Evolutionary conservation across 1,140 invertebrate genomes (phyloP), one percentile per base, ranked within the genome.

Genomic region (Aphelenchoides fujianensis): DNA sequence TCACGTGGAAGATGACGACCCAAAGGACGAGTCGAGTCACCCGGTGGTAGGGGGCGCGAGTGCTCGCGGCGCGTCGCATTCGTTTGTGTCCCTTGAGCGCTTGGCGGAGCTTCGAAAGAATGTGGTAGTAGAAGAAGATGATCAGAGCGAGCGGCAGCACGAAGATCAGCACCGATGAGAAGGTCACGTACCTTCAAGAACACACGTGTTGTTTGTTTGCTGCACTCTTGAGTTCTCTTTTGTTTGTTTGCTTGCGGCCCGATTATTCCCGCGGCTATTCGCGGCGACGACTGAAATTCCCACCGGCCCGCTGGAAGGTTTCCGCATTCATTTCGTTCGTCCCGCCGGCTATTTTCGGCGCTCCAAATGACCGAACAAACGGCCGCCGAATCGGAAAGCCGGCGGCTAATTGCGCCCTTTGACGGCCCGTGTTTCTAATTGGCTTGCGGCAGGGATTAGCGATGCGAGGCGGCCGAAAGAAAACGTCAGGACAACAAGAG

Each of bases 81-180:
- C 78, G 68, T 72, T 80, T 82, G 41, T 73, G 69, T n/a, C 70
- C 71, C 36, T 84, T 82, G 12, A 83, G 64, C 5, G 79, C 82
- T 68, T 84, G 80, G 2, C 81, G 78, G 0, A 83, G 72, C 67
- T 84, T 84, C 70, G 69, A 77, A 16, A 84, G 70, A 28, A 83
- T 84, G 41, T 83, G 82, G 67, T 84, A 84, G 63, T 83, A 83
- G 64, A 68, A 84, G 61, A 74, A 84, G 41, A 83, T 62, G 23
- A 83, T 84, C 0, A 82, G 57, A 1, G 70, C 70, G 30, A 80
- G 62, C 1, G 81, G 81, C 41, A 83, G 41, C 16, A 75, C 82
- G 62, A 84, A 83, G 23, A 83, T 83, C 12, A 81, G 69, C n/a
- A 83, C 70, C 9, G 81, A 83, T 16, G 80, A 84, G 30, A 81